These are phyloP conservation scores for Micoletzkya japonica DNA, from an alignment of 2,888 invertebrate species.

Conservation along the genomic window DNA sequence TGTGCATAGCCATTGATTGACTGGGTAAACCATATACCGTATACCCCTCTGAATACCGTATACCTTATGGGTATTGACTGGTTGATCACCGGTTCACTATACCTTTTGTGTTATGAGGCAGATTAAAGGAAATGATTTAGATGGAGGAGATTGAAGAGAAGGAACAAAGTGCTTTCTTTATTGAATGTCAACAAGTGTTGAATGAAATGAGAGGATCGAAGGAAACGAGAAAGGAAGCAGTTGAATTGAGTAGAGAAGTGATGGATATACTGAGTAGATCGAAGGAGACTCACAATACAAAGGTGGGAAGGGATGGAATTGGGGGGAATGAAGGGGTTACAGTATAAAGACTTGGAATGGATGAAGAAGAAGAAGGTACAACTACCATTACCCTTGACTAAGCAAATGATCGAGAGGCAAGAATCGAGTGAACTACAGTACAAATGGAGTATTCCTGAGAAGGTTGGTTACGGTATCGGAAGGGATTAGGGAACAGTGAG, in stretches of 20 bases:
- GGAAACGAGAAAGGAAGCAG: constrained; percentile 21
- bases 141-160: neutral
- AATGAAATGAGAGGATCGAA: constrained; percentile 21
- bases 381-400: constrained; percentile 12
- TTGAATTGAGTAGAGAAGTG: constrained; percentile 15
- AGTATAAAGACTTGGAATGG: constrained; percentile 1
- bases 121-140: neutral
- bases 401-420: constrained; percentile 9
- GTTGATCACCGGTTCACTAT: too few species aligned
- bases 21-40: too few species aligned
- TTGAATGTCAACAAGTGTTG: constrained; percentile 20
- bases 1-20: too few species aligned
- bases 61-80: too few species aligned
- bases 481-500: neutral
- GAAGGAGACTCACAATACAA: too few species aligned
- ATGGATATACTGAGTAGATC: neutral
- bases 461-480: neutral
- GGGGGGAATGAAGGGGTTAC: neutral
- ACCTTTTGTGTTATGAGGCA: too few species aligned
- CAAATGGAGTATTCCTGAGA: neutral
- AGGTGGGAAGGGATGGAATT: too few species aligned
- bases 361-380: constrained; percentile 9
- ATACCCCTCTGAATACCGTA: too few species aligned
- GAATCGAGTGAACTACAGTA: neutral
- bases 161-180: neutral